Conservation (phyloP, 2,888 invertebrate genomes). For the Eulithis prunata region DNA sequence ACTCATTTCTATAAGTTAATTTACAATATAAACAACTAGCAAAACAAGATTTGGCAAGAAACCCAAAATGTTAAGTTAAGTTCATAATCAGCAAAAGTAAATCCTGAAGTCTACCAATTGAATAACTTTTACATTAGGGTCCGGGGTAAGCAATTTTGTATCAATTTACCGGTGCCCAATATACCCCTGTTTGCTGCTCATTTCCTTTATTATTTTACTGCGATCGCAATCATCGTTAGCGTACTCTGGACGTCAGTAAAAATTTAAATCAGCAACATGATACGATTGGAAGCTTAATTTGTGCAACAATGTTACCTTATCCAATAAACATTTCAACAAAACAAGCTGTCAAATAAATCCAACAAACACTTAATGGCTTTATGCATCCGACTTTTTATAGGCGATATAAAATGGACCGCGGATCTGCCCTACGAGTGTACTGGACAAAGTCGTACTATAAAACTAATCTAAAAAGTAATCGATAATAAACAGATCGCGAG, state of each 20-base stretch:
- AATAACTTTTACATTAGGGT: constrained; percentile 78
- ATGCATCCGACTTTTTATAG: constrained; percentile 79
- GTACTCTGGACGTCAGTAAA: constrained; percentile 38
- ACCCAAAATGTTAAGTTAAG: constrained; percentile 45
- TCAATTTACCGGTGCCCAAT: constrained; percentile 56
- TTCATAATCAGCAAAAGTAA: constrained; percentile 75
- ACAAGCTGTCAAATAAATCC: constrained; percentile 80
- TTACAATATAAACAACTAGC: constrained; percentile 18
- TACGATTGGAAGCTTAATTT: constrained; percentile 67
- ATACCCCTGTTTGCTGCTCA: constrained; percentile 28
- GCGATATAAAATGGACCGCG: constrained; percentile 72
- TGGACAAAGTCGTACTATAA: constrained; percentile 79
- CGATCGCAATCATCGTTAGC: constrained; percentile 47
- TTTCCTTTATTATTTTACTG: constrained; percentile 44
- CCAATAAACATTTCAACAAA: constrained; percentile 77
- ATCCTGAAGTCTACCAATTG: constrained; percentile 65
- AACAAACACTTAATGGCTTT: constrained; percentile 79
- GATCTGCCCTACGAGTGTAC: constrained; percentile 21
- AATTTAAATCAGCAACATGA: constrained; percentile 50
- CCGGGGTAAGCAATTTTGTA: constrained; percentile 69
- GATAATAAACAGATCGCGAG: constrained; percentile 71
- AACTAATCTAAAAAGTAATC: constrained; percentile 83
- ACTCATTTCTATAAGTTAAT: constrained; percentile 11
- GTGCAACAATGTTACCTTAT: constrained; percentile 71
- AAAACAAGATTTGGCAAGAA: constrained; percentile 25